A percentile compares a stretch with the other conserved stretches of the same genome.
These are phyloP conservation scores for Tenthredo scrophulariae DNA, from an alignment of 2,888 invertebrate genomes.

Conservation along the genomic window DNA sequence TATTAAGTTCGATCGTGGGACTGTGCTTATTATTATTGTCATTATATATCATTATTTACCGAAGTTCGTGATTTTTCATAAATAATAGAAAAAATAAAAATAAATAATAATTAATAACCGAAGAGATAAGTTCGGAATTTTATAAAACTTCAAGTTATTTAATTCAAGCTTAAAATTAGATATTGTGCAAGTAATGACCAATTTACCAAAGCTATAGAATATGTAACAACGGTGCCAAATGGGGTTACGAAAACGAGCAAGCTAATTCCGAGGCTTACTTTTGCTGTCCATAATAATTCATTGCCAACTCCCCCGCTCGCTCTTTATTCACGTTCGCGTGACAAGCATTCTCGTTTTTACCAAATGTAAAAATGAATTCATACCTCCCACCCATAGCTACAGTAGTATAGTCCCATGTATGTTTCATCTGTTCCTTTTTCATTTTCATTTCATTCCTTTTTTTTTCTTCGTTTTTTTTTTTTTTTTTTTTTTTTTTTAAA, in stretches of 20 bases:
- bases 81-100: too few relatives aligned
- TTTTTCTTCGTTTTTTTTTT: not conserved
- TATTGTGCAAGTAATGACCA: constrained; percentile 8
- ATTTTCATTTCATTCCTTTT: not conserved
- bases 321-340: constrained; percentile 28
- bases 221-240: not conserved
- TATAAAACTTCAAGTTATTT: not conserved
- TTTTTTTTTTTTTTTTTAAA: not conserved
- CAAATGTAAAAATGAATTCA: constrained; percentile 50
- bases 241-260: constrained; percentile 35
- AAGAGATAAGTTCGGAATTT: not conserved
- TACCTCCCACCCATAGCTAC: not conserved
- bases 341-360: constrained; percentile 42
- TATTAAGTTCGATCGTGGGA: not conserved
- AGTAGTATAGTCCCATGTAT: constrained; percentile 18
- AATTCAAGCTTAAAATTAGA: not conserved
- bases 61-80: too few relatives aligned
- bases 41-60: constrained; percentile 34
- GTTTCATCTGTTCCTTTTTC: constrained; percentile 19
- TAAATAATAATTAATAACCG: not conserved
- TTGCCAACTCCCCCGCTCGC: not conserved
- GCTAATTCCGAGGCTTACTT: constrained; percentile 44
- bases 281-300: constrained; percentile 46
- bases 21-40: constrained; percentile 11
- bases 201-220: constrained; percentile 5